Conservation (phyloP, 1,140 invertebrate species). For the Diorhabda sublineata region DNA sequence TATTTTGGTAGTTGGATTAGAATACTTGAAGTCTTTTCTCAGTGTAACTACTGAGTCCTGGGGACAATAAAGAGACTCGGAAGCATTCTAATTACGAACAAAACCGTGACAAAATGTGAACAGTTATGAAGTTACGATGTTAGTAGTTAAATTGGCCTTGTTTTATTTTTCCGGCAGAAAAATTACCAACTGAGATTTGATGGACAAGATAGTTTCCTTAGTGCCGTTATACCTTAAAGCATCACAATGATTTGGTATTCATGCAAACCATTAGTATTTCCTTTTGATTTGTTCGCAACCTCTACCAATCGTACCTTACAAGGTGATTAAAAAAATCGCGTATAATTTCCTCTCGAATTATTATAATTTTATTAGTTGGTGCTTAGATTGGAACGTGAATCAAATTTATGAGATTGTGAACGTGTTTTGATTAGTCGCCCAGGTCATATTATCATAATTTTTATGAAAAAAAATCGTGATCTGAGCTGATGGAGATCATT, state of each 20-base stretch:
- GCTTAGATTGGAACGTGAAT: no score
- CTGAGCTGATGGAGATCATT: no score
- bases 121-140: background rate
- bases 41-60: background rate
- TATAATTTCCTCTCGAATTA: no score
- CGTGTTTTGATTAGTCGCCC: no score
- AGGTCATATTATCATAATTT: no score
- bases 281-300: background rate
- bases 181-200: background rate
- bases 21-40: background rate
- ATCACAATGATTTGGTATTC: background rate
- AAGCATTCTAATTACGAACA: background rate
- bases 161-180: background rate
- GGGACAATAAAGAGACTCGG: no score
- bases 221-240: slow-evolving; percentile 6
- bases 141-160: slow-evolving; percentile 2
- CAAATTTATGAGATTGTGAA: no score
- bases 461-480: no score
- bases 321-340: no score
- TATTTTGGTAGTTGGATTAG: no score
- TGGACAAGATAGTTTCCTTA: background rate
- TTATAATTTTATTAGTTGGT: no score
- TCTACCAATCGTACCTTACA: background rate
- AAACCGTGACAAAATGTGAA: background rate
- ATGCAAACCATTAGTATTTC: background rate